phyloP scores from a whole-genome alignment of 2,797 vertebrate species.

The Pantherophis alleghaniensis region DNA sequence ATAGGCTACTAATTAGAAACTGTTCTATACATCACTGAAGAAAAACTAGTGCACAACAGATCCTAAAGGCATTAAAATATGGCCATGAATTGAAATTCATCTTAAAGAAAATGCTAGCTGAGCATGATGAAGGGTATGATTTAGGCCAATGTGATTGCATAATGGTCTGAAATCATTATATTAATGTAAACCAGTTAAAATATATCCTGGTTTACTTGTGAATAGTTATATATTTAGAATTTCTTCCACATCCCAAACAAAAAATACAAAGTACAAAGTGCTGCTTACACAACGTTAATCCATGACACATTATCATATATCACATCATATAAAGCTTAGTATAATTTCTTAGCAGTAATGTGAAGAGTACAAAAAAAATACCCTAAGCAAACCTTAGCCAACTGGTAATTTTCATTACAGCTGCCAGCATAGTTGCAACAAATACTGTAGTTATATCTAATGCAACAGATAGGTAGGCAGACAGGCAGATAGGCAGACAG shows the following conservation, averaged over 20 bases:
- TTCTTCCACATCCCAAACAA: background rate
- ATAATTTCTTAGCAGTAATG: background rate
- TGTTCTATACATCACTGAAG: slow-evolving; percentile 41
- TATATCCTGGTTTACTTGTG: background rate
- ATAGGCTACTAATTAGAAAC: slow-evolving; percentile 44
- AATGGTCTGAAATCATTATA: background rate
- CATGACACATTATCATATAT: background rate
- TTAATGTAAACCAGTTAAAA: background rate
- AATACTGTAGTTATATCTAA: background rate
- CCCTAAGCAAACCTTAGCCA: background rate
- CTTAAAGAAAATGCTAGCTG: background rate
- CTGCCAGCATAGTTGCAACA: background rate
- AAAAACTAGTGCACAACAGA: slow-evolving; percentile 34
- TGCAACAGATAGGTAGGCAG: background rate
- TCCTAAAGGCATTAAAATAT: slow-evolving; percentile 25
- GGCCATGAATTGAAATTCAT: slow-evolving; percentile 24
- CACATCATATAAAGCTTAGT: background rate
- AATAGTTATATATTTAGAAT: background rate
- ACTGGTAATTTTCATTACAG: background rate
- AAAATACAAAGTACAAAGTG: background rate
- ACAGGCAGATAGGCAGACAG: background rate
- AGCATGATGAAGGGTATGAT: background rate
- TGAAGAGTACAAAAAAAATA: background rate
- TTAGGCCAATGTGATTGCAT: background rate
- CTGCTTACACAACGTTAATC: background rate